Percentiles rank a stretch among this genome's conserved stretches.
Conservation (phyloP, 2,797 vertebrate species). For the Schizopygopsis malacanthus region DNA sequence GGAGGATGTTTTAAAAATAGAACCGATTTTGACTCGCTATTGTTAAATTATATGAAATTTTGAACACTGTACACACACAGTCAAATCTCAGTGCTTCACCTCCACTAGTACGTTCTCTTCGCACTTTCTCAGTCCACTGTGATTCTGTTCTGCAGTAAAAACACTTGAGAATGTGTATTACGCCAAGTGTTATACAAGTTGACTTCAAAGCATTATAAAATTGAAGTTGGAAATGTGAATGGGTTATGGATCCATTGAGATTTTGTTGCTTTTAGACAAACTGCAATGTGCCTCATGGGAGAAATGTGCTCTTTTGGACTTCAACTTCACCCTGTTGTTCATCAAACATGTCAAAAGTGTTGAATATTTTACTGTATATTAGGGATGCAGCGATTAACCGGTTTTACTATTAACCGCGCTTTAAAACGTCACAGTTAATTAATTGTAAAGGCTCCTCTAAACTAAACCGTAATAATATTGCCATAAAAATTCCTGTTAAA, state of each 20-base stretch:
- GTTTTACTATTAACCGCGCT: too few relatives aligned
- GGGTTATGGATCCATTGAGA: neutral
- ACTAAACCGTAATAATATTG: too few relatives aligned
- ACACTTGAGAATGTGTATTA: neutral
- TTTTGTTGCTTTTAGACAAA: neutral
- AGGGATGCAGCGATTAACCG: too few relatives aligned
- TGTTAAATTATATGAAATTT: conserved; percentile 15
- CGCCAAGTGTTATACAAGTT: neutral
- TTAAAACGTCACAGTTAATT: too few relatives aligned
- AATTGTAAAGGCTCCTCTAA: too few relatives aligned
- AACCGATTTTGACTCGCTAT: conserved; percentile 1
- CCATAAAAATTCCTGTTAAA: too few relatives aligned
- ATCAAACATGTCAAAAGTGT: neutral
- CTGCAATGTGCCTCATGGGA: neutral
- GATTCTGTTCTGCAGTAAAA: neutral
- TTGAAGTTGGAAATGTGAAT: neutral
- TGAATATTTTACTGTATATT: neutral
- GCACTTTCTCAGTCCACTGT: neutral
- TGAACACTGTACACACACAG: neutral
- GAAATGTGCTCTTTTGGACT: neutral
- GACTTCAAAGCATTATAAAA: too few relatives aligned
- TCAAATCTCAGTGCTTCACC: neutral
- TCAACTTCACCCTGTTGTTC: neutral
- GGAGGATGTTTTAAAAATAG: conserved; percentile 18
- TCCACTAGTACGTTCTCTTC: neutral